phyloP scores from a whole-genome alignment of 2,797 vertebrate species.

The Poecilia picta region DNA sequence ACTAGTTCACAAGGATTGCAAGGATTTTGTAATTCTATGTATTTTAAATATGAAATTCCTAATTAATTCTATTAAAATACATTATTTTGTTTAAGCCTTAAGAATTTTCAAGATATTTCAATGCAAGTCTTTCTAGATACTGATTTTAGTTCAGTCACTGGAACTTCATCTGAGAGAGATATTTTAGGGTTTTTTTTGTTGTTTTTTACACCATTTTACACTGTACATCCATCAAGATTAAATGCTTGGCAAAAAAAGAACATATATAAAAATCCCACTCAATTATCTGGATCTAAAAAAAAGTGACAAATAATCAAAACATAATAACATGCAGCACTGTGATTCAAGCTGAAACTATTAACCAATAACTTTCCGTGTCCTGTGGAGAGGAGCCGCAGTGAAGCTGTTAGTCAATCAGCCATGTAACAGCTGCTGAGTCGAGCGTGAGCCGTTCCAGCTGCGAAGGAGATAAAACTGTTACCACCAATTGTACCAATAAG shows the following conservation, averaged over 20 bases:
- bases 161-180: not conserved
- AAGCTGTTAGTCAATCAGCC: slow-evolving; percentile 65
- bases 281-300: not conserved
- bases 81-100: not conserved
- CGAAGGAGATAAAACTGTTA: slow-evolving; percentile 10
- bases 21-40: not conserved
- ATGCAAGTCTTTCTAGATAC: not conserved
- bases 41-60: not conserved
- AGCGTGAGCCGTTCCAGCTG: slow-evolving; percentile 73
- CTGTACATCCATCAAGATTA: not conserved
- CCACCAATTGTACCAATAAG: not conserved
- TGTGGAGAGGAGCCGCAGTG: slow-evolving; percentile 19
- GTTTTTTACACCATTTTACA: not conserved
- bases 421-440: slow-evolving; percentile 75
- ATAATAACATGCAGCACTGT: not conserved
- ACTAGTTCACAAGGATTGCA: not conserved
- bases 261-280: not conserved
- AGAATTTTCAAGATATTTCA: not conserved
- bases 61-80: not conserved
- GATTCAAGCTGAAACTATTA: not conserved
- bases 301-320: not conserved
- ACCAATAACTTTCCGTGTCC: not conserved
- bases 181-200: not conserved
- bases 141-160: not conserved
- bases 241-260: not conserved